phyloP scores from a whole-genome alignment of 2,113 vertebrate species.

The Hymenochirus boettgeri region DNA sequence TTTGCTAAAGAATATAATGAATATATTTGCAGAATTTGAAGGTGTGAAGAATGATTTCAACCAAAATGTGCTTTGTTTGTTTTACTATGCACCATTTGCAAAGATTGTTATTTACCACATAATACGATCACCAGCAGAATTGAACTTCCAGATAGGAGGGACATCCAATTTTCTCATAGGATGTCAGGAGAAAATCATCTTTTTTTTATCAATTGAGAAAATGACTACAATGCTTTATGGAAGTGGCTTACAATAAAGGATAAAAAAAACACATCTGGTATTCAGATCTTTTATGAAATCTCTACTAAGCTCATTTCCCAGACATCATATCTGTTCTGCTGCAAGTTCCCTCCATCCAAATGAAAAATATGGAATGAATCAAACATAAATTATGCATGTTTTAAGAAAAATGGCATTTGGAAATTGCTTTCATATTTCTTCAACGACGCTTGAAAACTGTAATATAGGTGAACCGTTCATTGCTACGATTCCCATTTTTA shows the following conservation, averaged over 20 bases:
- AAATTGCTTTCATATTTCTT: constrained; percentile 43
- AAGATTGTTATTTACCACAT: background rate
- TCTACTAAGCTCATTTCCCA: constrained; percentile 20
- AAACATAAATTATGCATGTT: constrained; percentile 42
- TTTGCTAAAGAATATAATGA: too few relatives aligned
- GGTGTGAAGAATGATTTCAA: too few relatives aligned
- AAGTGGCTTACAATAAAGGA: constrained; percentile 15
- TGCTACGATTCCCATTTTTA: constrained; percentile 24
- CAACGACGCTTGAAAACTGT: constrained; percentile 17
- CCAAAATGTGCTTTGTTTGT: too few relatives aligned
- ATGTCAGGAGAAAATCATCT: constrained; percentile 29
- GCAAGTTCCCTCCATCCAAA: constrained; percentile 28
- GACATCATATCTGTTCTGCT: constrained; percentile 35
- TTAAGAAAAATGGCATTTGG: constrained; percentile 41
- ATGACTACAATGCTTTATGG: constrained; percentile 13
- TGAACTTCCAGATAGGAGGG: background rate
- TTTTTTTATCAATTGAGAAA: constrained; percentile 28
- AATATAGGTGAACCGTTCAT: constrained; percentile 33
- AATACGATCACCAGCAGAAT: constrained; percentile 19
- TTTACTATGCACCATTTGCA: too few relatives aligned
- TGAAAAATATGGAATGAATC: constrained; percentile 34
- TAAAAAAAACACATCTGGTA: constrained; percentile 12
- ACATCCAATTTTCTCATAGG: constrained; percentile 14
- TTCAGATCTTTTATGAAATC: constrained; percentile 33
- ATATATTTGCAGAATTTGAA: too few relatives aligned